These are phyloP conservation scores for Hemithea aestivaria DNA, from an alignment of 2,888 invertebrate species.

Conservation along the genomic window DNA sequence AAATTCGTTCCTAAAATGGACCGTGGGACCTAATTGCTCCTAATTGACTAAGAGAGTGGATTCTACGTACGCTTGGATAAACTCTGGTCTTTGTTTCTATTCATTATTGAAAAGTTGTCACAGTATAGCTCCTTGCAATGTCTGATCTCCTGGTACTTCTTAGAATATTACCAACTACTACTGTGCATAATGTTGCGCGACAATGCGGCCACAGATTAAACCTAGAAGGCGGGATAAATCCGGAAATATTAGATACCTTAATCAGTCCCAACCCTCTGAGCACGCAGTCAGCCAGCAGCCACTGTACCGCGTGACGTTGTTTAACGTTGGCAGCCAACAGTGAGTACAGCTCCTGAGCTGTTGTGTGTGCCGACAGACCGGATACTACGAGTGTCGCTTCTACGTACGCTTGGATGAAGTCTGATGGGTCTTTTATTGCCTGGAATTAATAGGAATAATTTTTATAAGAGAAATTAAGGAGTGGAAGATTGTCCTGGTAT, in stretches of 20 bases:
- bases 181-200: no score
- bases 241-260: constrained; percentile 75
- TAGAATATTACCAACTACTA: no score
- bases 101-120: no score
- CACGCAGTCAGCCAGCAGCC: constrained; percentile 81
- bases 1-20: no score
- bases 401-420: constrained; percentile 62
- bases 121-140: no score
- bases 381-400: constrained; percentile 73
- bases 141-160: no score
- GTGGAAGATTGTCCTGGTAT: no score
- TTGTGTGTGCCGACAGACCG: constrained; percentile 36
- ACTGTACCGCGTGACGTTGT: constrained; percentile 42
- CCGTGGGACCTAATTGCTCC: no score
- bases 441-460: constrained; percentile 23
- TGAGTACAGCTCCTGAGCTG: constrained; percentile 51
- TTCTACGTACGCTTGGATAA: constrained; percentile 68
- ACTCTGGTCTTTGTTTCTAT: no score
- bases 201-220: no score
- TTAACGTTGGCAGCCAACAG: constrained; percentile 55
- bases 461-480: no score
- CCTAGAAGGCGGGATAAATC: no score
- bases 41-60: constrained; percentile 75
- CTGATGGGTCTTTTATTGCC: constrained; percentile 49
- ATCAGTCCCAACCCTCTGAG: constrained; percentile 83